Base-by-base conservation (phyloP, 2,797 vertebrate species). In the Euthynnus affinis region DNA sequence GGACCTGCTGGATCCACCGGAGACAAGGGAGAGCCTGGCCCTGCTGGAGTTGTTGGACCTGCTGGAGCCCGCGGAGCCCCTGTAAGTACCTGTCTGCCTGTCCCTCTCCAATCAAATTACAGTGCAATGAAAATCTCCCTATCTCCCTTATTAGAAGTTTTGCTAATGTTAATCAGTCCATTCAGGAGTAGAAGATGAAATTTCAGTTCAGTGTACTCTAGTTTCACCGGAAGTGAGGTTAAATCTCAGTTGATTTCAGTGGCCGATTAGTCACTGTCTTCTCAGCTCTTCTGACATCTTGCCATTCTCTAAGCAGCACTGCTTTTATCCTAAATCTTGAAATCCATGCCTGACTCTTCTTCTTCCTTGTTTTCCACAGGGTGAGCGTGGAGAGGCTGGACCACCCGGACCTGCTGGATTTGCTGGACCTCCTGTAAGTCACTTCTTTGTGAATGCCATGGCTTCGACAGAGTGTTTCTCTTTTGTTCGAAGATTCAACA, bases 1-100 rank as follows among this genome's bases (percentile, higher is more conserved):
- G 98, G 98, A 86, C 96, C 98, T 0, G 94, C 95, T 92, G 98
- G 98, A 74, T 55, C 97, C 86, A 85, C 96, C 2, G 98, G 98
- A 93, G 98, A 99, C 89, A 99, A 99, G 96, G 98, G 98, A 96
- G 98, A 99, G 95, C 14, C 90, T 89, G 98, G 98, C 71, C 92
- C 97, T 20, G 13, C 22, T 58, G 98, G 98, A 94, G 93, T 96
- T 94, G 65, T 92, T 65, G 98, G 98, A 88, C 96, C 97, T 58
- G 25, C 95, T 15, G 98, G 98, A 71, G 95, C 95, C 64, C 98
- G 98, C 80, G 98, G 98, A 83, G 93, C 93, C 91, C 96, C 98
- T 17, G 98, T 99, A 82, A 97, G 97, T 95, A 67, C 20, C 29
- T 49, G 2, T 27, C n/a, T 49, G 2, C 71, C 22, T 69, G 2